phyloP scores from a whole-genome alignment of 2,888 invertebrate genomes.

The Zeuzera pyrina region DNA sequence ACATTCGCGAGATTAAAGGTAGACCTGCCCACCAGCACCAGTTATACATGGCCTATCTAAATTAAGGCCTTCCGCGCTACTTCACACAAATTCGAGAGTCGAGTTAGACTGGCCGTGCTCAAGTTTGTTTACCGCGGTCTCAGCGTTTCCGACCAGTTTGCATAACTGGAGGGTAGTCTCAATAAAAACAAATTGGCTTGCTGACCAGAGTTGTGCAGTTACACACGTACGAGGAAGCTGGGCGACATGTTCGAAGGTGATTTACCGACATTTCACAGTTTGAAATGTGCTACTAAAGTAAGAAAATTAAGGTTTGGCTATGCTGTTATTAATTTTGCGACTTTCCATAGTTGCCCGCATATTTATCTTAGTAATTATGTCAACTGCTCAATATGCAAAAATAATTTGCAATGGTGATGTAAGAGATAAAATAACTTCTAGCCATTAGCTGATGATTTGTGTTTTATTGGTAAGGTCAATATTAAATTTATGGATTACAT shows the following conservation, averaged over 20 bases:
- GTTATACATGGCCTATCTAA: constrained; percentile 25
- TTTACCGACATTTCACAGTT: constrained; percentile 35
- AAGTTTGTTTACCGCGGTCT: constrained; percentile 66
- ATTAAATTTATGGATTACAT: too few relatives aligned
- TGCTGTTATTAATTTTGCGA: too few relatives aligned
- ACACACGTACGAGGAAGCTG: constrained; percentile 66
- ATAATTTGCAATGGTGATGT: too few relatives aligned
- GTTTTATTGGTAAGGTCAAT: too few relatives aligned
- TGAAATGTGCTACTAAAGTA: too few relatives aligned
- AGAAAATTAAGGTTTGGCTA: too few relatives aligned
- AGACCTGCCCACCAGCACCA: constrained; percentile 40
- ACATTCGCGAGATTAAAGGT: constrained; percentile 68
- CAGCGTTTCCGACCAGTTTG: constrained; percentile 67
- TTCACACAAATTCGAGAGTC: constrained; percentile 1
- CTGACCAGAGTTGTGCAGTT: constrained; percentile 54
- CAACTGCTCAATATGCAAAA: too few relatives aligned
- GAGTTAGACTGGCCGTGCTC: constrained; percentile 36
- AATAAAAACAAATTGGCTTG: constrained; percentile 71
- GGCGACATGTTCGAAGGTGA: constrained; percentile 57
- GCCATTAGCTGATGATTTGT: too few relatives aligned
- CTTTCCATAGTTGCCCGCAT: too few relatives aligned
- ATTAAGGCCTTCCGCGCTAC: too few relatives aligned
- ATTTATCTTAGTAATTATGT: too few relatives aligned
- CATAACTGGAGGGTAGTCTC: constrained; percentile 70
- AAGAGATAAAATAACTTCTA: too few relatives aligned